Conservation (phyloP, 2,797 vertebrate species). For the Poeciliopsis turneri region DNA sequence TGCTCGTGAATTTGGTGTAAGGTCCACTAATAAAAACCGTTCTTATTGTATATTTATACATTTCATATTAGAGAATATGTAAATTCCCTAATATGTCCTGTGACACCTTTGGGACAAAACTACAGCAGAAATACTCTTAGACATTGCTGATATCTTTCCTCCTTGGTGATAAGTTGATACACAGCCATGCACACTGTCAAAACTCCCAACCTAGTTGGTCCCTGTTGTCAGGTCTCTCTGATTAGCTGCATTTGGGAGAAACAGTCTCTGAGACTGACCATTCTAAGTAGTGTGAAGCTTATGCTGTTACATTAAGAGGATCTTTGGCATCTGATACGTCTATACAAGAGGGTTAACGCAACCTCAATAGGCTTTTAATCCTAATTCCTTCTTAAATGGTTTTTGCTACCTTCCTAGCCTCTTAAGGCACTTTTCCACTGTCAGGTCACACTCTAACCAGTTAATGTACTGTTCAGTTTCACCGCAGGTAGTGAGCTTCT, state of each 20-base stretch:
- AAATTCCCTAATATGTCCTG: not conserved
- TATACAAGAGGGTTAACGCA: slow-evolving; percentile 32
- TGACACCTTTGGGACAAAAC: not conserved
- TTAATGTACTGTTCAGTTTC: no score
- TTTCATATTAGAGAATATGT: not conserved
- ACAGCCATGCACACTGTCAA: not conserved
- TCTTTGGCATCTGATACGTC: slow-evolving; percentile 11
- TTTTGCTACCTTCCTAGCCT: not conserved
- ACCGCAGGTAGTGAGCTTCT: no score
- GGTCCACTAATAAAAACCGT: not conserved
- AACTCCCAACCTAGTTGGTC: not conserved
- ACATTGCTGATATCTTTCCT: not conserved
- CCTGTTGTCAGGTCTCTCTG: not conserved
- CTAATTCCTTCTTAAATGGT: slow-evolving; percentile 27
- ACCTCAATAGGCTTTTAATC: slow-evolving; percentile 39
- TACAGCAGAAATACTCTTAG: not conserved
- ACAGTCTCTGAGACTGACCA: not conserved
- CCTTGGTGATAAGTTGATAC: not conserved
- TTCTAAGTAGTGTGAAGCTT: slow-evolving; percentile 20
- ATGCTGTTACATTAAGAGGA: not conserved
- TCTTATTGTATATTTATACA: not conserved
- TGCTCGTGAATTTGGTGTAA: not conserved
- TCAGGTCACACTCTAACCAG: no score
- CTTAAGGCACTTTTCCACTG: not conserved
- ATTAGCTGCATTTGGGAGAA: not conserved